Evolutionary conservation across 2,888 invertebrate species (phyloP), one percentile per base, ranked within the genome.

Genomic region (Heteromyza rotundicornis): DNA sequence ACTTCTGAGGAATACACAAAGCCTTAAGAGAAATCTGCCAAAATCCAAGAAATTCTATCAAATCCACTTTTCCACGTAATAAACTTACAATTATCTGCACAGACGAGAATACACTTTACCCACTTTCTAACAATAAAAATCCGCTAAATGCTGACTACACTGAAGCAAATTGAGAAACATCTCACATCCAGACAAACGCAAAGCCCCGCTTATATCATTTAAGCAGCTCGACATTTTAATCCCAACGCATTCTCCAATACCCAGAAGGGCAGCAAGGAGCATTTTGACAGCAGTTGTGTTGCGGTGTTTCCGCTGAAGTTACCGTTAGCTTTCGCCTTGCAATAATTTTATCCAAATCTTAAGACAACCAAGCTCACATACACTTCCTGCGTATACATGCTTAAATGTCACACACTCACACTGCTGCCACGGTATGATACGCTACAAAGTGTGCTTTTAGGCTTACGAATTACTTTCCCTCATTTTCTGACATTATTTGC

Each of bases 41-140:
- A 27, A 27, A 27, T 27, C 27, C 27, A 27, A 10, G 40, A 10
- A 40, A n/a, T n/a, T 47, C 20, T 19, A 17, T 17, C 5, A 47
- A 47, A 47, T 47, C 20, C 47, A 47, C 20, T 19, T 47, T 47
- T 47, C 20, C 47, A 47, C 20, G 47, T 19, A 17, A 47, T 47
- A 47, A 47, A 47, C 20, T 47, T 19, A 5, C 47, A 47, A 47
- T 47, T 47, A 19, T 47, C 20, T 5, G 19, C 5, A 47, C n/a
- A 10, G 40, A 7, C 27, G 27, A 27, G 27, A 27, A 7, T 5
- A 27, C 5, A 27, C 27, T 27, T 27, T 27, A 7, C 7, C 27
- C 27, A 27, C 5, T 7, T 27, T 27, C 5, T 27, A 27, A 5
- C 27, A 5, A n/a, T n/a, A n/a, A 27, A 27, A 27, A 27, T 10